These are phyloP conservation scores for Enteromius paludinosus DNA, from an alignment of 2,797 vertebrate species.

Conservation along the genomic window DNA sequence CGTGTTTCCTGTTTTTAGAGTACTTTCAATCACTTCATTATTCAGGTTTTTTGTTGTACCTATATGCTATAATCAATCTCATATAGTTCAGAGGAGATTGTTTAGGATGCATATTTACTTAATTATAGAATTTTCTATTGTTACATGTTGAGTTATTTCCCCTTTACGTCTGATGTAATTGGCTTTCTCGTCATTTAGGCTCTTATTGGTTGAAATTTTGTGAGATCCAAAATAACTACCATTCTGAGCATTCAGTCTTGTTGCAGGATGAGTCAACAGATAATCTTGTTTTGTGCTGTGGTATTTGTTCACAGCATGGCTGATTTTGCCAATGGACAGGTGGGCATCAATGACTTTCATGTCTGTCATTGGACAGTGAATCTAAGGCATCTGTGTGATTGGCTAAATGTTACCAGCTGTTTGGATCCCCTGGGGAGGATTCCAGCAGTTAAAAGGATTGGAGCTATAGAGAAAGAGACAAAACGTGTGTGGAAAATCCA, in stretches of 20 bases:
- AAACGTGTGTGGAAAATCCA: slow-evolving; percentile 48
- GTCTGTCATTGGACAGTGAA: slow-evolving; percentile 77
- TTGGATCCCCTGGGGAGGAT: slow-evolving; percentile 73
- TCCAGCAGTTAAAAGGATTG: slow-evolving; percentile 72
- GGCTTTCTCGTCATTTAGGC: not conserved
- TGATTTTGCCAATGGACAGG: slow-evolving; percentile 43
- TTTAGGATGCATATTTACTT: not conserved
- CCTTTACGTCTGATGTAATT: not conserved
- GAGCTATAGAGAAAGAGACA: slow-evolving; percentile 60
- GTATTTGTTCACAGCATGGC: slow-evolving; percentile 43
- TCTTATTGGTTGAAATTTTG: slow-evolving; percentile 7
- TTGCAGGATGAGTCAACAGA: slow-evolving; percentile 51
- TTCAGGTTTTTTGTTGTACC: not conserved
- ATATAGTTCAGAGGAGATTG: not conserved
- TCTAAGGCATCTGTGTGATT: slow-evolving; percentile 71
- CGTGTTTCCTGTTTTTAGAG: not conserved
- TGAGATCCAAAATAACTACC: slow-evolving; percentile 4
- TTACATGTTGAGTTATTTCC: not conserved
- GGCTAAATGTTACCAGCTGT: slow-evolving; percentile 73
- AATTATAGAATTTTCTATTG: not conserved
- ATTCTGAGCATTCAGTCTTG: slow-evolving; percentile 14
- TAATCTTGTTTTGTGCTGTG: slow-evolving; percentile 40
- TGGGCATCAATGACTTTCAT: slow-evolving; percentile 38
- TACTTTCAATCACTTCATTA: not conserved
- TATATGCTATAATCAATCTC: not conserved